phyloP scores from a whole-genome alignment of 2,113 vertebrate species.

The Picathartes gymnocephalus region DNA sequence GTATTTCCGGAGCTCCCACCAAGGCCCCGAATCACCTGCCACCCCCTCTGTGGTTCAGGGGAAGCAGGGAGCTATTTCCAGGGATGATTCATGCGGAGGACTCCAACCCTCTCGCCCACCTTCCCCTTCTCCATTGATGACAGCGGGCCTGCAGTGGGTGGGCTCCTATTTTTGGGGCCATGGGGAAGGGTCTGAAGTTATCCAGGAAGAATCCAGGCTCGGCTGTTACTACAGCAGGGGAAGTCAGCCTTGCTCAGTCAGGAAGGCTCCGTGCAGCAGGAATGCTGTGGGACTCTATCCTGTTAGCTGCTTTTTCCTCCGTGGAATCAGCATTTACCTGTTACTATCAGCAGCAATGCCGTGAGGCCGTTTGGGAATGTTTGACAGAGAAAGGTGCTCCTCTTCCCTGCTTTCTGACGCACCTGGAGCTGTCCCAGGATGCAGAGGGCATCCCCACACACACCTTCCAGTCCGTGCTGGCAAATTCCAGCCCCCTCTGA shows the following conservation, averaged over 20 bases:
- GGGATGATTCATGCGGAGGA: slow-evolving; percentile 25
- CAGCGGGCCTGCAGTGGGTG: slow-evolving; percentile 10
- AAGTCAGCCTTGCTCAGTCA: background rate
- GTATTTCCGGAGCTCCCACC: background rate
- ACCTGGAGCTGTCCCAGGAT: background rate
- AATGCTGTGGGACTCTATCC: background rate
- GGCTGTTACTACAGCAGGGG: background rate
- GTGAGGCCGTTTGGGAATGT: background rate
- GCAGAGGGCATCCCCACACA: background rate
- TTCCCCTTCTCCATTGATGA: slow-evolving; percentile 39
- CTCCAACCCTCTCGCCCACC: background rate
- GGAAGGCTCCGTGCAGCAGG: background rate
- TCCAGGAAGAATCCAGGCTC: background rate
- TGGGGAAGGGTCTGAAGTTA: background rate
- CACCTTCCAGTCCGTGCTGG: background rate
- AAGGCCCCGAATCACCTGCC: background rate
- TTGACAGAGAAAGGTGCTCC: background rate
- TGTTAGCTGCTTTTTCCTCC: background rate
- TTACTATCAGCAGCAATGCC: background rate
- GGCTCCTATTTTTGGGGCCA: slow-evolving; percentile 31
- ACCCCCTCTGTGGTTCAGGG: background rate
- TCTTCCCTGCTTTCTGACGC: background rate
- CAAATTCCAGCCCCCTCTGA: background rate
- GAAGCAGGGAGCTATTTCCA: background rate
- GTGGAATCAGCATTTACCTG: background rate